Evolutionary conservation across 2,113 vertebrate species (phyloP), one percentile per base, ranked within the genome.

Genomic region (Rhinolophus sinicus): DNA sequence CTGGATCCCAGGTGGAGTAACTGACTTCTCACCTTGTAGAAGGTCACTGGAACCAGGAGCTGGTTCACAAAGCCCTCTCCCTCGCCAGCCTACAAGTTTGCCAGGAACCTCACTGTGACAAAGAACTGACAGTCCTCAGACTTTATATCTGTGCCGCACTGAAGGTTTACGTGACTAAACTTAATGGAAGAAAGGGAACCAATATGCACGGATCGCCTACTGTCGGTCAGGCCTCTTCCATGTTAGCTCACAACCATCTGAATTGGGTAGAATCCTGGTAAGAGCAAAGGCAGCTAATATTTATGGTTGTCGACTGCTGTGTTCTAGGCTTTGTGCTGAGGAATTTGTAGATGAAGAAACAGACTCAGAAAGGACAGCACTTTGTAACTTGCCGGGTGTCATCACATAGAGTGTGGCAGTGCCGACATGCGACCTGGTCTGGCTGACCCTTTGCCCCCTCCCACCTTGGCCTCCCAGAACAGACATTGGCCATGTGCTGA

Each of bases 1-100:
- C 82, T 38, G 65, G 73, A 44, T 33, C 44, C 14, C n/a, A 15
- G 44, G 22, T 11, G 10, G 33, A n/a, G 22, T 40, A 40, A 70
- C 9, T 16, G 24, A 33, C 50, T 75, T 44, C n/a, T 72, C n/a
- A 33, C 40, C 28, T 40, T 22, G n/a, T 40, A 40, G 15, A 65
- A 1, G 3, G 58, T 38, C 58, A 81, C 13, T 3, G 40, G 40
- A 7, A 44, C 38, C 7, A 15, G 50, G 52, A 5, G 44, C 52
- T 70, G 85, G 21, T 19, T 77, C 44, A 19, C 22, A n/a, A 69
- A 56, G 9, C n/a, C 40, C 15, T 75, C 30, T 60, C 62, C 35
- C 40, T 8, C 2, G 11, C 2, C 11, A n/a, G 28, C 22, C 60
- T 2, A 1, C 14, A 33, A 30, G 2, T 3, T 30, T 16, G 38